Conservation (phyloP, 2,888 invertebrate genomes). For the Stenodema calcarata region DNA sequence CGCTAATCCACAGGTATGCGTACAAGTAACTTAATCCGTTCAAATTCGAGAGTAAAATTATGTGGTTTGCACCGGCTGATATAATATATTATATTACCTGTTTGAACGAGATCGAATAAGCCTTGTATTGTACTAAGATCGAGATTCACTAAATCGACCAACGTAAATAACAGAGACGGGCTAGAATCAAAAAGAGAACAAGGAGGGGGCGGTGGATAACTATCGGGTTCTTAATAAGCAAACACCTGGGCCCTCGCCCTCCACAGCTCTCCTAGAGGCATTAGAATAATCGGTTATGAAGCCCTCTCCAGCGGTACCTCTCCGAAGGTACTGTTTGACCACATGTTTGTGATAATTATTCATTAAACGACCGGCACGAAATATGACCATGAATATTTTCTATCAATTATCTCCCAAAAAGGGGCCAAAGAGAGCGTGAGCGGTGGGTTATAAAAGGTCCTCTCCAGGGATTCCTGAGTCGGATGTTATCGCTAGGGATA, state of each 20-base stretch:
- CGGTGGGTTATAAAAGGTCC: slow-evolving; percentile 20
- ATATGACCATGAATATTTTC: slow-evolving; percentile 42
- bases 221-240: slow-evolving; percentile 31
- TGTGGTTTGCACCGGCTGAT: no score
- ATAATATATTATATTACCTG: no score
- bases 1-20: no score
- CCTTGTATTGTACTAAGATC: not conserved
- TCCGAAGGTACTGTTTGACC: slow-evolving; percentile 31
- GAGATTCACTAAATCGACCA: not conserved
- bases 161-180: not conserved
- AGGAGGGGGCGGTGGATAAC: not conserved
- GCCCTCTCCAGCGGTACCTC: not conserved
- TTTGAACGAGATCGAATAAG: no score
- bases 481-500: slow-evolving; percentile 28
- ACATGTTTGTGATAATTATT: slow-evolving; percentile 38
- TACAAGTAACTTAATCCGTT: no score
- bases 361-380: slow-evolving; percentile 38
- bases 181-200: not conserved
- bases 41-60: no score
- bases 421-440: slow-evolving; percentile 34
- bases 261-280: slow-evolving; percentile 27
- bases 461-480: not conserved
- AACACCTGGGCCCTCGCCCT: slow-evolving; percentile 32
- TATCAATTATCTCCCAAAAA: slow-evolving; percentile 34
- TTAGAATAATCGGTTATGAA: slow-evolving; percentile 41